phyloP scores from a whole-genome alignment of 1,140 invertebrate genomes.

The Portunus trituberculatus region DNA sequence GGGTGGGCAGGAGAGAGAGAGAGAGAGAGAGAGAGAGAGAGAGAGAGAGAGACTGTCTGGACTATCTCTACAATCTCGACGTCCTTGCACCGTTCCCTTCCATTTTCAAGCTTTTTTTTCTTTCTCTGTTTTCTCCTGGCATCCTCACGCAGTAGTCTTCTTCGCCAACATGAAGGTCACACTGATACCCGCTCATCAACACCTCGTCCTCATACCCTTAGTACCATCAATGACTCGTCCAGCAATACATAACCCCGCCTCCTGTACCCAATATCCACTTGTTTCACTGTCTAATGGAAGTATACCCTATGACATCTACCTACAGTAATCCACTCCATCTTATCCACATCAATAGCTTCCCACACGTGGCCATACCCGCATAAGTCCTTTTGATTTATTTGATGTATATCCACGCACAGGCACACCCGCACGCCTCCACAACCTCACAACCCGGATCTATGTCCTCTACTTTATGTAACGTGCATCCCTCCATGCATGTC shows the following conservation, averaged over 20 bases:
- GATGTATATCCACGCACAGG: neutral
- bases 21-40: slow-evolving; percentile 29
- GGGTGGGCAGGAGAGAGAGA: too few relatives aligned
- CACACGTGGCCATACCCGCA: neutral
- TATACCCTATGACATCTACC: neutral
- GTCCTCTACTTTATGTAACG: too few relatives aligned
- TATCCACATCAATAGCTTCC: neutral
- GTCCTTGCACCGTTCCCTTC: too few relatives aligned
- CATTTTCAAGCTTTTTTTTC: neutral
- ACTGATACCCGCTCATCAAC: neutral
- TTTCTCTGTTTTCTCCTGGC: neutral
- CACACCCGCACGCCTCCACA: neutral
- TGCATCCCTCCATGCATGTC: too few relatives aligned
- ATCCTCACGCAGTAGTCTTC: neutral
- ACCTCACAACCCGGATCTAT: neutral
- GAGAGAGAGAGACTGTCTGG: slow-evolving; percentile 3
- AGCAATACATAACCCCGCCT: neutral
- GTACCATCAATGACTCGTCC: neutral
- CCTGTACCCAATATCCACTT: neutral
- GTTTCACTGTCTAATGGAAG: neutral
- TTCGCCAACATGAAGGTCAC: neutral
- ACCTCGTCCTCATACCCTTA: neutral
- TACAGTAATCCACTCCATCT: neutral
- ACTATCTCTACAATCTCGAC: neutral
- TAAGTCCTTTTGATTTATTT: neutral